These are phyloP conservation scores for Macropus fuliginosus DNA, from an alignment of 2,797 vertebrate species.

Conservation along the genomic window DNA sequence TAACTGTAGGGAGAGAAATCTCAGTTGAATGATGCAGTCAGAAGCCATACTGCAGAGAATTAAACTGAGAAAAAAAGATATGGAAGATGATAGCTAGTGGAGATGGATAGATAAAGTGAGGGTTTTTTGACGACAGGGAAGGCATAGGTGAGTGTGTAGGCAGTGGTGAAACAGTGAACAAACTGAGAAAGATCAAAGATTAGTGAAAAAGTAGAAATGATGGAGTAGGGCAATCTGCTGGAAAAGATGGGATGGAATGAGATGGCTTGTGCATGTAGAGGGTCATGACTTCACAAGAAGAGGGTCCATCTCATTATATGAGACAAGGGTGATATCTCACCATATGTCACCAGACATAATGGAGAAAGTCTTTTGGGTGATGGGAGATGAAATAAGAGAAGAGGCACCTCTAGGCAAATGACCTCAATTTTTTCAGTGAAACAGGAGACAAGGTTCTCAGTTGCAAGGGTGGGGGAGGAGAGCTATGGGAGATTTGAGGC, in stretches of 20 bases:
- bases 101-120: background rate
- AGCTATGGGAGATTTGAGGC: background rate
- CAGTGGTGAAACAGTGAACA: background rate
- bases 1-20: background rate
- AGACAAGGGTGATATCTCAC: background rate
- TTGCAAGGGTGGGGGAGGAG: background rate
- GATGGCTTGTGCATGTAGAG: background rate
- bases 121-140: background rate
- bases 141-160: background rate
- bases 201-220: background rate
- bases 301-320: background rate
- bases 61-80: background rate
- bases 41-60: background rate
- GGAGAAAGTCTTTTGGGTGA: background rate
- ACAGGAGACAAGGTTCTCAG: background rate
- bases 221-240: background rate
- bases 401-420: background rate
- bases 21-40: background rate
- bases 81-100: background rate
- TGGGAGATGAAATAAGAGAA: background rate
- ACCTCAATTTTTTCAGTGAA: background rate
- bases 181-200: background rate
- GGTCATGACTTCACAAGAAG: background rate
- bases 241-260: background rate
- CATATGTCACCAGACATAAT: background rate